Evolutionary conservation across 2,888 invertebrate species (phyloP), one percentile per base, ranked within the genome.

Genomic region (Protodeltote pygarga): DNA sequence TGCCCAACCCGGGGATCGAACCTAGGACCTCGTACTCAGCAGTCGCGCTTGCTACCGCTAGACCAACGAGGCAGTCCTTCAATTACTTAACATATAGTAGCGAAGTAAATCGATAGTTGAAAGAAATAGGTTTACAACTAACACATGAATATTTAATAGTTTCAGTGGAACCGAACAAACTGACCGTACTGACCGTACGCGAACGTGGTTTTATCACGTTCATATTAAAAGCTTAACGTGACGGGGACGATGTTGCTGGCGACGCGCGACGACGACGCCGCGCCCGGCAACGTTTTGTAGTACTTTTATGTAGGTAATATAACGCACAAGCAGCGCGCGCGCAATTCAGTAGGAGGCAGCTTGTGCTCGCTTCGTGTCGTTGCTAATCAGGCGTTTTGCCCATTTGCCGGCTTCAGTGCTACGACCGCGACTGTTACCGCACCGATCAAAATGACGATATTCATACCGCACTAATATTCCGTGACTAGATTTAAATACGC

Each of bases 331-430:
- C 39, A 39, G 76, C 77, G 77, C 83, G 82, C 83, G 83, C 85
- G 83, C 77, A 79, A 66, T 77, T 81, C 84, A 87, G 88, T 90
- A 81, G 77, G 75, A 79, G 77, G 80, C 76, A 79, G 81, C 82
- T 77, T 77, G 81, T 82, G 81, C 76, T 83, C 81, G 75, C 75
- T 75, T 71, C 78, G 79, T 79, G 81, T 82, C 78, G 80, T 78
- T 71, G 76, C 65, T 70, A 63, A 71, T 68, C 75, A 77, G 75
- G 80, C 81, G 83, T 79, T 73, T 73, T 71, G 83, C 81, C 83
- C 81, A 76, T 74, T 85, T 83, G 83, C 75, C 64, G 63, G 57
- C 75, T 70, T 50, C 57, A 57, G 75, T 71, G 76, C 72, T 71
- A 61, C 40, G 66, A 65, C 61, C 79, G 80, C 80, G 79, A 70